These are phyloP conservation scores for Pseudorectes ferrugineus DNA, from an alignment of 2,113 vertebrate species.

Conservation along the genomic window DNA sequence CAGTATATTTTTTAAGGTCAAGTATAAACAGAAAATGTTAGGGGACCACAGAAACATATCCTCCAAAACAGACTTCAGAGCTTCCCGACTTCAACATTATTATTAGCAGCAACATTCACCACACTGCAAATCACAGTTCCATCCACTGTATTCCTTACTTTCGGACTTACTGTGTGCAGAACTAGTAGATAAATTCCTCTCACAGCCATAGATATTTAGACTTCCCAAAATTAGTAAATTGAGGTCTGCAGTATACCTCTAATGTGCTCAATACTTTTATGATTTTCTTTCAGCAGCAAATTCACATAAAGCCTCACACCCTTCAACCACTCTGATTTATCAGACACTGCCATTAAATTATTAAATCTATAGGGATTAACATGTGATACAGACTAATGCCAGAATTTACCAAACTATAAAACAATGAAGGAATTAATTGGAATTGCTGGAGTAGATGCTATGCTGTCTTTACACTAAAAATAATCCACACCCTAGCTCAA, in stretches of 20 bases:
- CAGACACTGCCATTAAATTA: background rate
- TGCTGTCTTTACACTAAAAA: background rate
- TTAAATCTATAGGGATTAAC: background rate
- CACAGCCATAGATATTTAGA: background rate
- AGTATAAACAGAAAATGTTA: background rate
- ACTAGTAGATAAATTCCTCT: background rate
- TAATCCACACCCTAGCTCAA: background rate
- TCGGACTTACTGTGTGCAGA: background rate
- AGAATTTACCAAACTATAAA: background rate
- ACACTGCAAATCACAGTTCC: background rate
- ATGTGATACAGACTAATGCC: background rate
- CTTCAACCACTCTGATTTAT: background rate
- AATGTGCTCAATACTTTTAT: background rate
- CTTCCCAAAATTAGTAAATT: background rate
- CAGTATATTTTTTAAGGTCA: background rate
- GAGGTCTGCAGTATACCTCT: background rate
- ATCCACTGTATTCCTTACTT: background rate
- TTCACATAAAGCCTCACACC: background rate
- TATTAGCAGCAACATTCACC: background rate
- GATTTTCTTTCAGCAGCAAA: background rate
- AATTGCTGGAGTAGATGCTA: background rate
- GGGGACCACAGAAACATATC: background rate
- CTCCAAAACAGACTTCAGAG: background rate
- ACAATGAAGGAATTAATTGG: background rate
- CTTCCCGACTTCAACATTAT: background rate